A percentile compares a stretch with the other conserved stretches of the same genome.
phyloP scores from a whole-genome alignment of 37 sponge, comb jelly and placozoan species.

The Theonella swinhoei region DNA sequence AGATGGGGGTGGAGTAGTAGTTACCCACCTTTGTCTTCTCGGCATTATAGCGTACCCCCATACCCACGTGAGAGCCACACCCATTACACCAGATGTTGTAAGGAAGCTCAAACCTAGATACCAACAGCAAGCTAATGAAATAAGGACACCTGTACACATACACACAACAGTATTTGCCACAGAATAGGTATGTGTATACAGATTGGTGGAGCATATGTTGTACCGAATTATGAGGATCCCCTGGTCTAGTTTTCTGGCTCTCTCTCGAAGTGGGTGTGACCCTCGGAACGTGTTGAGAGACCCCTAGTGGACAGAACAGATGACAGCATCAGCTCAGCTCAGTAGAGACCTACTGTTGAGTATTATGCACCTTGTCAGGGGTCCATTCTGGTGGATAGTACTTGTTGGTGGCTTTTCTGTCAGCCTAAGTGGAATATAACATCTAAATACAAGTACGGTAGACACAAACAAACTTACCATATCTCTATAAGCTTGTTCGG shows the following conservation, averaged over 20 bases:
- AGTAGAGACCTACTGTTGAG: no score
- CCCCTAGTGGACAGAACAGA: conserved; percentile 65
- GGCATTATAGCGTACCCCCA: conserved; percentile 98
- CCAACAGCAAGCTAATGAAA: not conserved
- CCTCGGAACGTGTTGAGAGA: conserved; percentile 93
- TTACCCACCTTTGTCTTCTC: conserved; percentile 91
- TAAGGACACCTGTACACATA: not conserved
- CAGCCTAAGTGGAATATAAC: conserved; percentile 61
- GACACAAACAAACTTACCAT: not conserved
- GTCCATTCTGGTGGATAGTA: conserved; percentile 98
- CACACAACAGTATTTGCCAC: not conserved
- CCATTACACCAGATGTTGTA: conserved; percentile 99
- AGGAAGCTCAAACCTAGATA: conserved; percentile 91
- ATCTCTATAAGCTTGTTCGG: not conserved
- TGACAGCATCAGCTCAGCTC: not conserved
- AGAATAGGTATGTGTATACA: no score
- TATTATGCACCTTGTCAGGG: conserved; percentile 77
- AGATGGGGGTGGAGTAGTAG: conserved; percentile 98
- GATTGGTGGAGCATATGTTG: no score
- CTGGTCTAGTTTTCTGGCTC: conserved; percentile 93
- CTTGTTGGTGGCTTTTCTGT: conserved; percentile 97
- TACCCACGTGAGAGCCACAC: conserved; percentile 95
- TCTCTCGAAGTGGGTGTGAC: conserved; percentile 92
- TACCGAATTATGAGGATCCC: conserved; percentile 92
- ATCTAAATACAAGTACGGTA: not conserved